Evolutionary conservation across 1,140 invertebrate genomes (phyloP), one percentile per base, ranked within the genome.

Genomic region (Scaptodrosophila lebanonensis): DNA sequence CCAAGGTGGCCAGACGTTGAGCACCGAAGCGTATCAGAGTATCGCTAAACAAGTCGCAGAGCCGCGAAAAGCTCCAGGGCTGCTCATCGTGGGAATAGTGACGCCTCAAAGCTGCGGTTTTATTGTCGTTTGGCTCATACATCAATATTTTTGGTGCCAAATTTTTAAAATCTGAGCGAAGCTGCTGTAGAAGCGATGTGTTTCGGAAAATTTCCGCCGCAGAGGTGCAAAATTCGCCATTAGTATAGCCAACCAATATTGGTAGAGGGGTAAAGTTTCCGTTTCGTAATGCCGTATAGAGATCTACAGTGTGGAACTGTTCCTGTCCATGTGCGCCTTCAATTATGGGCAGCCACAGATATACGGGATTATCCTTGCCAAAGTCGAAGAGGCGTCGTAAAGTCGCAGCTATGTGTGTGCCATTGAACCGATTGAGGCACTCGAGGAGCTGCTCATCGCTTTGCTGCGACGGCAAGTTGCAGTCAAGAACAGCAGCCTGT

Each of bases 261-360:
- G 92, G 92, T 5, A 92, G 89, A 22, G 91, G 87, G 11, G 89
- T 56, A 56, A 92, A 88, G 12, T 89, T 85, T 7, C 90, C 89
- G 20, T 86, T 53, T 18, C 76, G 63, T 1, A 93, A 87, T 0
- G 90, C 66, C 16, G 89, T 85, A 12, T 86, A 54, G 0, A 91
- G 91, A 63, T 91, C 84, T 12, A 87, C 88, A 0, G 88, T 70
- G 11, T 93, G 73, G 76, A 93, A 93, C 49, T 90, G 87, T 58
- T 91, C 12, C 35, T 91, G 89, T 0, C 90, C 91, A 47, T 90
- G 89, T 66, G 91, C 89, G 1, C 87, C 87, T 83, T 93, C 92
- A 7, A 93, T 87, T 2, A 92, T 89, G 1, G 92, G 91, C 6
- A 71, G 51, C 90, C 91, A 93, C 3, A 65, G 25, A 16, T 50